Evolutionary conservation across 2,797 vertebrate species (phyloP).

Genomic region (Halcyon smyrnensis): DNA sequence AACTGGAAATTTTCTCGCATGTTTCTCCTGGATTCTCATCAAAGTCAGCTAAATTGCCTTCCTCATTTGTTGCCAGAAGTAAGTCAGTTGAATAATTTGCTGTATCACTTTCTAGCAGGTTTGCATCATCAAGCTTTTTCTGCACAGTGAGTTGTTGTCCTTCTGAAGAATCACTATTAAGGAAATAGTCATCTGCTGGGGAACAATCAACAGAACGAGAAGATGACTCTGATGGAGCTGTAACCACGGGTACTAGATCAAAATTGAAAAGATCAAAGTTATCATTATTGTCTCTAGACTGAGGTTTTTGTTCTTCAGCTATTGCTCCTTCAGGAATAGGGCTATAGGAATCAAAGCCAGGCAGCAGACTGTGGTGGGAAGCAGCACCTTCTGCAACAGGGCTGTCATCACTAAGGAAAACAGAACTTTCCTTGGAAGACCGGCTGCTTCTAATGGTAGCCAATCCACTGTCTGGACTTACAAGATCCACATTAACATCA

Average conservation of each 20-base stretch:
- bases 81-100: conserved; percentile 79
- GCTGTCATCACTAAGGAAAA: conserved; percentile 95
- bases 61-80: conserved; percentile 69
- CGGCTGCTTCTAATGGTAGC: conserved; percentile 93
- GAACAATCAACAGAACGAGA: conserved; percentile 79
- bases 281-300: conserved; percentile 76
- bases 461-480: conserved; percentile 94
- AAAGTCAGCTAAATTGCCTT: conserved; percentile 82
- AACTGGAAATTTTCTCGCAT: conserved; percentile 65
- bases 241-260: conserved; percentile 80
- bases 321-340: conserved; percentile 81
- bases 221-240: conserved; percentile 76
- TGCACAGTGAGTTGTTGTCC: conserved; percentile 67
- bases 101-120: conserved; percentile 63
- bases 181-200: conserved; percentile 76
- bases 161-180: conserved; percentile 78
- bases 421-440: conserved; percentile 94
- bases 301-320: conserved; percentile 82
- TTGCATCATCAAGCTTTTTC: conserved; percentile 59
- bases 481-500: conserved; percentile 84
- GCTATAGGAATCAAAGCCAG: conserved; percentile 84
- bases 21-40: conserved; percentile 74
- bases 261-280: conserved; percentile 88
- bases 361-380: conserved; percentile 85
- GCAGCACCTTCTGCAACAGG: conserved; percentile 84